These are phyloP conservation scores for Aphrocallistes beatrix DNA, from an alignment of 37 sponge, comb jelly and placozoan genomes.

Conservation along the genomic window DNA sequence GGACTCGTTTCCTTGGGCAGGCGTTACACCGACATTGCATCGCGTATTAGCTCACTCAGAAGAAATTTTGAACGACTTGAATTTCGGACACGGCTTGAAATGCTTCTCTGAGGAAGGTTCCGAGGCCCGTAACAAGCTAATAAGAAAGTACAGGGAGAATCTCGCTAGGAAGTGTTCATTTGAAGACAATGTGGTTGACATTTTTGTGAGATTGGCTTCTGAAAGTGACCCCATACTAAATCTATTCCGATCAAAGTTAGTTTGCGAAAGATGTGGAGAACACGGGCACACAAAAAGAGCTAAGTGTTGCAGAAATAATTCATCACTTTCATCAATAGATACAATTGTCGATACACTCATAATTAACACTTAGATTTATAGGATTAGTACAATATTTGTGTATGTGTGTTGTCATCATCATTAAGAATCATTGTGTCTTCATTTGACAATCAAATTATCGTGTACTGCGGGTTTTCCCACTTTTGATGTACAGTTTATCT, in stretches of 20 bases:
- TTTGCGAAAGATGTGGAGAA: not conserved
- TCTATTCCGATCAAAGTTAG: not conserved
- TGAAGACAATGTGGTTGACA: not conserved
- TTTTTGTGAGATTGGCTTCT: not conserved
- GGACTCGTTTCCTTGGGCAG: not conserved
- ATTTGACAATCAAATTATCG: no score
- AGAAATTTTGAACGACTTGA: not conserved
- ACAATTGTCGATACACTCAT: no score
- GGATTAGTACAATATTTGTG: no score
- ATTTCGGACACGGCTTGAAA: not conserved
- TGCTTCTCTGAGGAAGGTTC: not conserved
- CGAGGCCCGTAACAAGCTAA: conserved; percentile 2
- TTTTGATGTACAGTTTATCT: no score
- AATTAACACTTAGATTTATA: no score
- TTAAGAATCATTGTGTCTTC: no score
- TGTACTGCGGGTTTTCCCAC: no score
- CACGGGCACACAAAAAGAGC: not conserved
- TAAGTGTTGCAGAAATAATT: not conserved
- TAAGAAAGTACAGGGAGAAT: not conserved
- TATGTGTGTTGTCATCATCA: no score
- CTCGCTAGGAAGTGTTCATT: not conserved
- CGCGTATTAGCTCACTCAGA: not conserved
- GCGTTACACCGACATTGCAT: not conserved
- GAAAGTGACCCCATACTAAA: not conserved
- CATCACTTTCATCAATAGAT: no score